These are phyloP conservation scores for Falco novaeseelandiae DNA, from an alignment of 2,797 vertebrate species.

Conservation along the genomic window DNA sequence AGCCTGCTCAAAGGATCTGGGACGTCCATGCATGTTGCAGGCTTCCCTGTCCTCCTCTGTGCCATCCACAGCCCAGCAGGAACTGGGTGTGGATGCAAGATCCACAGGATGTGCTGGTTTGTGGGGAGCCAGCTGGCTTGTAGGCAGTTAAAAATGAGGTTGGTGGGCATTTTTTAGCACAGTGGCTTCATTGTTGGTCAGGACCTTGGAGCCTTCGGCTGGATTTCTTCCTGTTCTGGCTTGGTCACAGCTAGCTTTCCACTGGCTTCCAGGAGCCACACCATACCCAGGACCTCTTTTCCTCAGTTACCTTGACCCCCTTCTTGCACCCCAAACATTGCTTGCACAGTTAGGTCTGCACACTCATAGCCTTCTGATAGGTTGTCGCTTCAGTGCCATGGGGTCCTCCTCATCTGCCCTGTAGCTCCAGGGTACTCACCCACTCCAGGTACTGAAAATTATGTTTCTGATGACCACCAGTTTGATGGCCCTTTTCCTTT, in stretches of 20 bases:
- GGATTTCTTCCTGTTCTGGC: background rate
- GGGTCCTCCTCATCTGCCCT: background rate
- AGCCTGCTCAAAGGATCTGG: background rate
- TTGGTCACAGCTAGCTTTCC: background rate
- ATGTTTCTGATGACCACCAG: background rate
- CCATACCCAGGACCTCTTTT: background rate
- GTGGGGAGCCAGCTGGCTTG: constrained; percentile 2
- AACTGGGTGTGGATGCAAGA: background rate
- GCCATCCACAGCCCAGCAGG: background rate
- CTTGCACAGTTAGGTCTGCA: background rate
- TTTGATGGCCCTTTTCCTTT: background rate
- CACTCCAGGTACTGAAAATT: background rate
- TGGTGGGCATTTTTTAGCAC: background rate
- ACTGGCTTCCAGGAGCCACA: background rate
- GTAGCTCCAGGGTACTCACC: background rate
- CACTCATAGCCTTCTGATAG: background rate
- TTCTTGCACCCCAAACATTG: background rate
- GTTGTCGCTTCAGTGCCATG: background rate
- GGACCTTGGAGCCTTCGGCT: background rate
- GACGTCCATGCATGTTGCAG: background rate
- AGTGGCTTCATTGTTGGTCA: background rate
- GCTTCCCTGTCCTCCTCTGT: background rate
- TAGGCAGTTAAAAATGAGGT: background rate
- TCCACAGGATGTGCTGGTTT: constrained; percentile 12
- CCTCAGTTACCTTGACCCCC: accelerated